Percentiles rank a stretch among this genome's conserved stretches.
Conservation (phyloP, 2,888 invertebrate genomes). For the Phengaris arion region DNA sequence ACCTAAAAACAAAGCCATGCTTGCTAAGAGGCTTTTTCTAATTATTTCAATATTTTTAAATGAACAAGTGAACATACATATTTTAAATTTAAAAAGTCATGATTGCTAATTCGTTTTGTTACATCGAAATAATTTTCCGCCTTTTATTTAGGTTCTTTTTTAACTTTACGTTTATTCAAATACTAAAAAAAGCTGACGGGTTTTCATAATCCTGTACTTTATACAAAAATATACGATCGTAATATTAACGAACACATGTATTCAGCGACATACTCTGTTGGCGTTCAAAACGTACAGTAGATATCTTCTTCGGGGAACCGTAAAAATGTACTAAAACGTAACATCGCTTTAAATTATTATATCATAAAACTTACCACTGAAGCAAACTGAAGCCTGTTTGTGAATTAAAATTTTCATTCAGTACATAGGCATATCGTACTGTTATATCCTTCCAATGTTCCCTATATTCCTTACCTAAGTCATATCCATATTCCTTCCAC, state of each 20-base stretch:
- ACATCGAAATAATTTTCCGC: background rate
- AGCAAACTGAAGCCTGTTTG: too few relatives aligned
- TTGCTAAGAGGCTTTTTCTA: background rate
- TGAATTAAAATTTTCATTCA: too few relatives aligned
- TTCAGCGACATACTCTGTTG: background rate
- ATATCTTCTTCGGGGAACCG: background rate
- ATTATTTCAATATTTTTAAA: conserved; percentile 1
- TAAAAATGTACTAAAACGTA: background rate
- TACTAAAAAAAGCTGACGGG: background rate
- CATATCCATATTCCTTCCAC: too few relatives aligned
- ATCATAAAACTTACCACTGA: background rate
- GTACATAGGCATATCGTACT: too few relatives aligned
- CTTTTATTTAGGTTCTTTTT: background rate
- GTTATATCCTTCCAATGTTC: too few relatives aligned
- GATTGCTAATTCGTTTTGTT: background rate
- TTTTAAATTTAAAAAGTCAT: background rate
- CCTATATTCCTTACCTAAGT: too few relatives aligned
- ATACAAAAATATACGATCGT: background rate
- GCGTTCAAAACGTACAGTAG: background rate
- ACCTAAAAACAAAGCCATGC: conserved; percentile 25
- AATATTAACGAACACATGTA: background rate
- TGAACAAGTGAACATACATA: background rate
- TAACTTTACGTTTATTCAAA: background rate
- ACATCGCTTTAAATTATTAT: background rate
- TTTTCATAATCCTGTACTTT: background rate